Evolutionary conservation across 1,140 invertebrate species (phyloP), one percentile per base, ranked within the genome.

Genomic region (Aporrectodea caliginosa): DNA sequence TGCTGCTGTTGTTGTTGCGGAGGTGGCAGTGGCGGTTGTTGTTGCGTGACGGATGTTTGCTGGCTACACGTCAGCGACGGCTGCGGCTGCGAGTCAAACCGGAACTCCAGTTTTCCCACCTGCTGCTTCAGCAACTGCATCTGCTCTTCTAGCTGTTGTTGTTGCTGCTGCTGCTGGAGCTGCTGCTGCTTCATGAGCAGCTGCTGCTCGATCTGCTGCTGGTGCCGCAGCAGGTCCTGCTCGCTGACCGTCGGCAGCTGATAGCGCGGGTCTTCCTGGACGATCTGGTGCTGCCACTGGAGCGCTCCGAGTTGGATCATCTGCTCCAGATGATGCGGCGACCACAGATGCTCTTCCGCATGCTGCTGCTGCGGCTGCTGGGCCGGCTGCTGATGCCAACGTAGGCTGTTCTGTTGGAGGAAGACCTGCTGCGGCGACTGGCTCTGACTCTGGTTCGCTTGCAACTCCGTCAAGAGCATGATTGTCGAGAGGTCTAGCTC

Each of bases 401-500:
- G 84, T 32, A 84, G 83, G 29, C 84, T 83, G 71, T 81, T 85
- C 29, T 84, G 78, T 16, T 89, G 80, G 80, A 90, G 90, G 81
- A 90, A 89, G 78, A 83, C 85, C 79, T 86, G 85, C 70, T 2
- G 27, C 70, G 30, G 12, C n/a, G 70, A 6, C 70, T 58, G 43
- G 6, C 6, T 22, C 43, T 58, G 43, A 74, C 34, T 33, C 30
- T 74, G 73, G 6, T 33, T 31, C 34, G 31, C n/a, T 16, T 74
- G 73, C 1, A 74, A 34, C n/a, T 74, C 73, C n/a, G 73, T 74
- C 34, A 74, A 16, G n/a, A 74, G 73, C 31, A 74, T 34, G 29
- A 74, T 74, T 6, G 73, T 74, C 16, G 73, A 74, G 29, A 74
- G 73, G 34, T 74, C 73, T 1, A 74, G 29, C 31, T 74, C 73